Evolutionary conservation across 2,797 vertebrate species (phyloP).

Genomic region (Spinus pinus): DNA sequence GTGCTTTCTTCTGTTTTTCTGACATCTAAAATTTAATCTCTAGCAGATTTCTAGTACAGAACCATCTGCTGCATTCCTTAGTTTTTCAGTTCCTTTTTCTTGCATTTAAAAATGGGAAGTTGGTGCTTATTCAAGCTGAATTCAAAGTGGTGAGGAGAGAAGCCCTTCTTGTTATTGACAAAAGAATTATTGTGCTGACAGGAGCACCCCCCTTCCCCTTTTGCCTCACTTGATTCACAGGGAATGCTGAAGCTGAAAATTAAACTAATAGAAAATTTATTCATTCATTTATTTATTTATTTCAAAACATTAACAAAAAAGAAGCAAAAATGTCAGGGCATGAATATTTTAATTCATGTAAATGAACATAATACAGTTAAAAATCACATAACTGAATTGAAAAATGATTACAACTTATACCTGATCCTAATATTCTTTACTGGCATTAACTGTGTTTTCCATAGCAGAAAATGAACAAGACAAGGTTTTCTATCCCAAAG

Average conservation of each 20-base stretch:
- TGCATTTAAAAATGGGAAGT: not conserved
- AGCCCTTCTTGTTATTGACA: not conserved
- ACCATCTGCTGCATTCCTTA: not conserved
- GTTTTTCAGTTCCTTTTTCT: conserved; percentile 31
- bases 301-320: not conserved
- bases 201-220: not conserved
- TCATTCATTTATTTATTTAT: not conserved
- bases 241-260: not conserved
- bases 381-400: not conserved
- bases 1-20: not conserved
- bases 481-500: not conserved
- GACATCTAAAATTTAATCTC: not conserved
- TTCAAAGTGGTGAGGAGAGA: not conserved
- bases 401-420: not conserved
- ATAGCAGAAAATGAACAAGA: not conserved
- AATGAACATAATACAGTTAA: not conserved
- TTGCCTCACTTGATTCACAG: not conserved
- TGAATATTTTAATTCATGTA: not conserved
- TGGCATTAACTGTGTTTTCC: not conserved
- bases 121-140: not conserved
- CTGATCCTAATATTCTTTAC: not conserved
- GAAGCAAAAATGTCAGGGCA: not conserved
- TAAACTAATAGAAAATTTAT: not conserved
- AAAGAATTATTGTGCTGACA: not conserved
- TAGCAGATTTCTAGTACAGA: not conserved